Percentiles rank a stretch among this genome's conserved stretches.
phyloP scores from a whole-genome alignment of 2,797 vertebrate genomes.

The Rallus crepitans region DNA sequence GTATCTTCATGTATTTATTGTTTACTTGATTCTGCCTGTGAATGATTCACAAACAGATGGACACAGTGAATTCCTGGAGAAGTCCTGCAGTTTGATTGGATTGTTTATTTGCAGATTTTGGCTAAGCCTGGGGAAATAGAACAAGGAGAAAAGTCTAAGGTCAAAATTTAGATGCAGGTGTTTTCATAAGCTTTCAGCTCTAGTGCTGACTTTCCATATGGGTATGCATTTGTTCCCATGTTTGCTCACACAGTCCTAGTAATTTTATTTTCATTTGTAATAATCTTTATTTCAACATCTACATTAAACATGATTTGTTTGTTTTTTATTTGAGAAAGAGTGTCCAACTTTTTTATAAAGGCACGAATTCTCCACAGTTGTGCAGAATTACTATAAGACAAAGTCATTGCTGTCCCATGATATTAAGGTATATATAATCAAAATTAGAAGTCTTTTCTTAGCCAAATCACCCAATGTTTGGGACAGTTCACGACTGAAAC shows the following conservation, averaged over 20 bases:
- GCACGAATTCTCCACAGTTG: background rate
- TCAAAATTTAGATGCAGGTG: constrained; percentile 65
- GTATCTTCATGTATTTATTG: constrained; percentile 41
- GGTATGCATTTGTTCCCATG: constrained; percentile 9
- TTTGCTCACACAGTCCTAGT: background rate
- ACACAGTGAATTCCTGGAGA: constrained; percentile 61
- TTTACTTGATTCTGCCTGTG: constrained; percentile 52
- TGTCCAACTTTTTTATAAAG: background rate
- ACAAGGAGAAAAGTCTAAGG: constrained; percentile 57
- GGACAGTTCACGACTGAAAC: background rate
- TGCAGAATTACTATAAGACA: background rate
- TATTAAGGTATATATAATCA: background rate
- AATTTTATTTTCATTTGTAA: constrained; percentile 37
- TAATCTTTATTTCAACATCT: constrained; percentile 37
- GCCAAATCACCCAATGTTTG: background rate
- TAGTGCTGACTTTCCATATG: constrained; percentile 43
- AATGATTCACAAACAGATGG: constrained; percentile 69
- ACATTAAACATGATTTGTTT: background rate
- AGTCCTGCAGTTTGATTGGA: constrained; percentile 51
- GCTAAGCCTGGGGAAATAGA: constrained; percentile 51
- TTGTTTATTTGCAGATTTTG: constrained; percentile 67
- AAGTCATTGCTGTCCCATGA: fast-evolving
- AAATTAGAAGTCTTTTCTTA: background rate
- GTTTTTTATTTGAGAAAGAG: background rate
- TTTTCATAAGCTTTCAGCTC: constrained; percentile 48